Conservation (phyloP, 2,888 invertebrate species). For the Pachydiplax longipennis region DNA sequence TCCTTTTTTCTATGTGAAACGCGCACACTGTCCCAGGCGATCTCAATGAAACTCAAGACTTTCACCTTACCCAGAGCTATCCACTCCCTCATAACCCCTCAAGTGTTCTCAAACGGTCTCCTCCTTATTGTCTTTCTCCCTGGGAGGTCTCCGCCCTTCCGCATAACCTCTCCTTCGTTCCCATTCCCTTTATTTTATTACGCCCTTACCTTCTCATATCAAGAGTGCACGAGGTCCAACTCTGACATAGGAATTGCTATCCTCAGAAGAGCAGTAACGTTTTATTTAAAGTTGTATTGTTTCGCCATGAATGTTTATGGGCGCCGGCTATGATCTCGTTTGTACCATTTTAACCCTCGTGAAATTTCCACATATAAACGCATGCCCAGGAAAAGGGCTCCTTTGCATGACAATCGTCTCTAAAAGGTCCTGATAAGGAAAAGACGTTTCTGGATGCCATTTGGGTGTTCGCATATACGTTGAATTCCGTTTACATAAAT, state of each 20-base stretch:
- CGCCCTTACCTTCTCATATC: conserved; percentile 40
- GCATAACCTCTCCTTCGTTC: neutral
- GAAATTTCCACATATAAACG: neutral
- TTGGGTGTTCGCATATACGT: no score
- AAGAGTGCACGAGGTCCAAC: neutral
- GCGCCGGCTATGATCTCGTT: neutral
- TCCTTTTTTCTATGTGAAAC: neutral
- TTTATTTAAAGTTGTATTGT: neutral
- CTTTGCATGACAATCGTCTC: neutral
- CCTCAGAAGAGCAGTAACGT: neutral
- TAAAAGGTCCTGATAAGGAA: no score
- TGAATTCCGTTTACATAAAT: no score
- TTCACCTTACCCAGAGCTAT: conserved; percentile 29
- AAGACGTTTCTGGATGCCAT: no score
- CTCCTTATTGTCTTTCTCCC: conserved; percentile 27
- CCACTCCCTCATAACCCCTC: conserved; percentile 26
- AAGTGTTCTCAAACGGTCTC: conserved; percentile 25
- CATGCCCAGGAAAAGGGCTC: neutral
- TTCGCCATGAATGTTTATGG: neutral
- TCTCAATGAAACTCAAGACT: conserved; percentile 45
- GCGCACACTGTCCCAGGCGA: conserved; percentile 24
- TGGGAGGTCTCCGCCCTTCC: neutral
- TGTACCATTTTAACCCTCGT: neutral
- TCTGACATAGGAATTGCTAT: neutral
- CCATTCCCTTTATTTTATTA: conserved; percentile 24